Conservation (phyloP, 1,140 invertebrate genomes). For the Chironomus tepperi region DNA sequence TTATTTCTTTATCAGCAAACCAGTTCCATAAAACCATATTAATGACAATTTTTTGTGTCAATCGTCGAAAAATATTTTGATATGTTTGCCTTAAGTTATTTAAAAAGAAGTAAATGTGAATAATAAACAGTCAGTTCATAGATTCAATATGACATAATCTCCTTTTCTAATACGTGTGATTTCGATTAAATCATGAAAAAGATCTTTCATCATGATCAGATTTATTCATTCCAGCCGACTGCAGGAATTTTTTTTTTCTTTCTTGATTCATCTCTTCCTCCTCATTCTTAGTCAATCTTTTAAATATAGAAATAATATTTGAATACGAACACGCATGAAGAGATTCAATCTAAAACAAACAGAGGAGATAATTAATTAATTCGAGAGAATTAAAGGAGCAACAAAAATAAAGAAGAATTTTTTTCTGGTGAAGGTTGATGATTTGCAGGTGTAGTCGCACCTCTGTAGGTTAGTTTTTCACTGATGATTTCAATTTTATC, state of each 20-base stretch:
- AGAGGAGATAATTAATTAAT: slow-evolving; percentile 4
- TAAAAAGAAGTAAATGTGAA: background rate
- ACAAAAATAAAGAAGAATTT: no score
- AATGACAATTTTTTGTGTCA: slow-evolving; percentile 24
- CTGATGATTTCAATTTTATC: no score
- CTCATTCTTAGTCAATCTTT: no score
- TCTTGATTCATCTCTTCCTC: no score
- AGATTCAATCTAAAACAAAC: background rate
- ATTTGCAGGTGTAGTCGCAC: no score
- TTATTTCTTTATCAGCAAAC: slow-evolving; percentile 3
- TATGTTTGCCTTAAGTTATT: slow-evolving; percentile 9
- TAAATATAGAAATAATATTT: background rate
- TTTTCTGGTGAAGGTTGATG: no score
- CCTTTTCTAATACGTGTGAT: background rate
- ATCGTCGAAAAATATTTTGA: slow-evolving; percentile 22
- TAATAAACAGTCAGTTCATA: background rate
- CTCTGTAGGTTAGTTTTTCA: no score
- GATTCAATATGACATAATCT: slow-evolving; percentile 18
- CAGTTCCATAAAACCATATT: slow-evolving; percentile 16
- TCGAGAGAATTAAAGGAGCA: no score
- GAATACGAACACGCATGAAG: background rate
- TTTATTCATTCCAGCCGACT: background rate
- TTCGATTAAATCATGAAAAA: slow-evolving; percentile 15
- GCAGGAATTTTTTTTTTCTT: background rate
- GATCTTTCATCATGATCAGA: slow-evolving; percentile 1